These are phyloP conservation scores for Dynastes tityus DNA, from an alignment of 2,888 invertebrate genomes.

Conservation along the genomic window DNA sequence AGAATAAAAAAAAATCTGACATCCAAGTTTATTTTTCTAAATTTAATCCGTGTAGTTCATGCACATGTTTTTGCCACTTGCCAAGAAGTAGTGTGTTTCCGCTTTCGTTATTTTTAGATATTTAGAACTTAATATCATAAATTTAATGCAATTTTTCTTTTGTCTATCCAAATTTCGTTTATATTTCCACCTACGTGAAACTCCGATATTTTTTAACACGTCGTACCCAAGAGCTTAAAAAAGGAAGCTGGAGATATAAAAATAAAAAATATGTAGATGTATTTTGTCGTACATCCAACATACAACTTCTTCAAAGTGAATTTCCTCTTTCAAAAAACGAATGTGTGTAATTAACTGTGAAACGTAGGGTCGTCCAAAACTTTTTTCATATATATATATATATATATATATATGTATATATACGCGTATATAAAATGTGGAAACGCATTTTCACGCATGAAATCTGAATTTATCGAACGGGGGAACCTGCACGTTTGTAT, in stretches of 20 bases:
- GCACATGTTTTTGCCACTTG: slow-evolving; percentile 9
- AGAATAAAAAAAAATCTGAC: not conserved
- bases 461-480: not conserved
- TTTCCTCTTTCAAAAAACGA: slow-evolving; percentile 5
- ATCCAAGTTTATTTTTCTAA: slow-evolving; percentile 11
- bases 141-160: not conserved
- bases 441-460: slow-evolving; percentile 5
- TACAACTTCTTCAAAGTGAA: slow-evolving; percentile 4
- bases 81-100: slow-evolving; percentile 8
- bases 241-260: not conserved
- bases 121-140: not conserved
- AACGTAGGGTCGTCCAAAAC: not conserved
- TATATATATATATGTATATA: too few species aligned
- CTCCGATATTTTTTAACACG: not conserved
- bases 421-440: too few species aligned
- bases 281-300: not conserved
- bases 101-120: not conserved
- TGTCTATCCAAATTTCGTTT: not conserved
- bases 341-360: slow-evolving; percentile 7
- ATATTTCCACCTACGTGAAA: not conserved
- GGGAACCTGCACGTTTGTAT: not conserved
- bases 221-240: too few species aligned
- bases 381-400: too few species aligned
- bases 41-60: slow-evolving; percentile 7
- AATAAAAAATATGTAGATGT: slow-evolving; percentile 10